Percentiles rank a stretch among this genome's conserved stretches.
Conservation (phyloP, 2,113 vertebrate species). For the Anhinga rufa region DNA sequence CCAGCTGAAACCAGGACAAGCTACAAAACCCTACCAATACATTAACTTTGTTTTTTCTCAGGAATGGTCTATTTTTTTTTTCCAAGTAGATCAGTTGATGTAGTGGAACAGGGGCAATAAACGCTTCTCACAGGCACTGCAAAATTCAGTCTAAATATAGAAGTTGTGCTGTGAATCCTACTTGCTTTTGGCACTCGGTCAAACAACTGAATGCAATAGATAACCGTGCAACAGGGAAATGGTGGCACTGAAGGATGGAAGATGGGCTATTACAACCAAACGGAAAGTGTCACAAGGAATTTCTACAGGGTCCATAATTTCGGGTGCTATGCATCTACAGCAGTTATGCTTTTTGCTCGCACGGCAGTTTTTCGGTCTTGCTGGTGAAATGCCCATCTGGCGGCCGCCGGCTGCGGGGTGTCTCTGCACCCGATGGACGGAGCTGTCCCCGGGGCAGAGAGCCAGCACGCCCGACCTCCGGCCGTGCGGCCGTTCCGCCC, state of each 20-base stretch:
- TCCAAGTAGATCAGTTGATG: not conserved
- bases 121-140: not conserved
- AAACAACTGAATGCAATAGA: not conserved
- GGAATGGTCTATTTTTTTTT: not conserved
- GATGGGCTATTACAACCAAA: fast-evolving
- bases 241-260: not conserved
- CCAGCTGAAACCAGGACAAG: no score
- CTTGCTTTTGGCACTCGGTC: not conserved
- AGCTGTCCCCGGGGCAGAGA: no score
- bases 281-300: not conserved
- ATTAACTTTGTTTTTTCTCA: not conserved
- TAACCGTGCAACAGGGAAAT: not conserved
- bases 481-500: fast-evolving
- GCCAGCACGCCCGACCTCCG: not conserved
- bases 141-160: not conserved
- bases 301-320: not conserved
- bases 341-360: not conserved
- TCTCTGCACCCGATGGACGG: fast-evolving
- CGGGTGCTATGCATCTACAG: not conserved
- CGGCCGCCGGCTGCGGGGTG: not conserved
- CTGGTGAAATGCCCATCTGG: not conserved
- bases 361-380: not conserved
- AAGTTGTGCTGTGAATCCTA: not conserved
- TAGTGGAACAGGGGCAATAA: not conserved
- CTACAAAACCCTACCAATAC: not conserved